Base-by-base conservation (phyloP, 2,797 vertebrate species). In the Anableps anableps region DNA sequence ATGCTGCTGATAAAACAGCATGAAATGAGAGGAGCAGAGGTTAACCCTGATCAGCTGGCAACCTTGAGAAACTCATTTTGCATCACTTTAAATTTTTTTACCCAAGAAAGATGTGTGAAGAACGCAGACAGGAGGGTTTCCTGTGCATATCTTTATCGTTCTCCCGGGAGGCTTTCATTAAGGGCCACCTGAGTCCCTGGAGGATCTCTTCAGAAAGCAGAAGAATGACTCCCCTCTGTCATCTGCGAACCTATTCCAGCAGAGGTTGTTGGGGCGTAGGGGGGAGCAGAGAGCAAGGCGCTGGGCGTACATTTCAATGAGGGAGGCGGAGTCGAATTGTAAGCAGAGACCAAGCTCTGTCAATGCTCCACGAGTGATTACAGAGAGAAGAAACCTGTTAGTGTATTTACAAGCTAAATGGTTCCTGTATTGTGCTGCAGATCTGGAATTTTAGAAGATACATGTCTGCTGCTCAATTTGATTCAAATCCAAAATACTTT, bases 211-310 rank as follows among this genome's bases (percentile, higher is more conserved):
- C 81, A 75, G 76, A 85, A 80, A 60, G 75, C 66, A 73, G 78
- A 64, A 78, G 78, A 89, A 85, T 76, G 66, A 90, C 80, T 86
- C 68, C 43, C 80, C 86, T 89, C 91, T 82, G 87, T 91, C 87
- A 86, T 29, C 38, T 31, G 58, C 13, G 4, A 31, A 8, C 72
- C 76, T 82, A 53, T 88, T 88, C 83, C 76, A 81, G 74, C 74
- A 82, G 78, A 86, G 75, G 51, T 62, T 51, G 79, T 76, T 41
- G 51, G 74, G 75, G 17, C 17, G 29, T 14, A 2, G 51, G 53
- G 55, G 83, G 84, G 87, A 76, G 77, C 74, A 26, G 81, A 26
- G 55, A 85, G 77, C 82, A 58, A 83, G 78, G 62, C 1, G 48
- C 76, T 76, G n/a, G 47, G 50, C 34, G 45, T 71, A 85, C 80